Conservation (phyloP, 1,140 invertebrate genomes). For the Tetragnatha versicolor region DNA sequence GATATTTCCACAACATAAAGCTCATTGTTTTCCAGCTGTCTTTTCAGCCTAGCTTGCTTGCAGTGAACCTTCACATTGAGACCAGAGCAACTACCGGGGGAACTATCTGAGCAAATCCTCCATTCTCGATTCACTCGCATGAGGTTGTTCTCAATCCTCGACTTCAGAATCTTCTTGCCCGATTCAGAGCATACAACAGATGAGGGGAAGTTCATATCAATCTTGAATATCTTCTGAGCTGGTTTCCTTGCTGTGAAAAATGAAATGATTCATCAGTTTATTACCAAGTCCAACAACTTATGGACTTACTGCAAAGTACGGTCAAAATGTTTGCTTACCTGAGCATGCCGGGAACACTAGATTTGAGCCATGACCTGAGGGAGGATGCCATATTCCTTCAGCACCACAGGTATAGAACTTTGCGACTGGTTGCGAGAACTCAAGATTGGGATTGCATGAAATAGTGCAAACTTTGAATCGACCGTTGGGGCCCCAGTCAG, state of each 20-base stretch:
- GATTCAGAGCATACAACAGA: slow-evolving; percentile 93
- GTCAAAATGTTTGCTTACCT: slow-evolving; percentile 69
- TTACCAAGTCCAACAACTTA: not conserved
- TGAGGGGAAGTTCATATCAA: slow-evolving; percentile 91
- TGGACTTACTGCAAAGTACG: not conserved
- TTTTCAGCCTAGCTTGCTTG: slow-evolving; percentile 46
- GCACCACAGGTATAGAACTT: slow-evolving; percentile 96
- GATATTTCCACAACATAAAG: slow-evolving; percentile 88
- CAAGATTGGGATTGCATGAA: slow-evolving; percentile 80
- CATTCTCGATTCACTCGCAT: slow-evolving; percentile 91
- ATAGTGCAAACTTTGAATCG: slow-evolving; percentile 75
- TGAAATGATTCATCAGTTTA: not conserved
- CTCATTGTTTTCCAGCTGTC: slow-evolving; percentile 80
- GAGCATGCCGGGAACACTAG: slow-evolving; percentile 90
- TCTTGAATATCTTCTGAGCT: slow-evolving; percentile 90
- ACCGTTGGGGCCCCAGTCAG: slow-evolving; percentile 93
- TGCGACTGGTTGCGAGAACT: slow-evolving; percentile 89
- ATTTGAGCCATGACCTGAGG: slow-evolving; percentile 76
- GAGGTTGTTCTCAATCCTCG: slow-evolving; percentile 85
- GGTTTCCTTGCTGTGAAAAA: slow-evolving; percentile 76
- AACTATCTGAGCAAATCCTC: slow-evolving; percentile 86
- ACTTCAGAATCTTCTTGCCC: slow-evolving; percentile 86
- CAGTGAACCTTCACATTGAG: slow-evolving; percentile 85
- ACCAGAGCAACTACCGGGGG: slow-evolving; percentile 77
- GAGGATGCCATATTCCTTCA: slow-evolving; percentile 95